A percentile compares a stretch with the other conserved stretches of the same genome.
Conservation (phyloP, 2,797 vertebrate genomes). For the Gallirallus australis region DNA sequence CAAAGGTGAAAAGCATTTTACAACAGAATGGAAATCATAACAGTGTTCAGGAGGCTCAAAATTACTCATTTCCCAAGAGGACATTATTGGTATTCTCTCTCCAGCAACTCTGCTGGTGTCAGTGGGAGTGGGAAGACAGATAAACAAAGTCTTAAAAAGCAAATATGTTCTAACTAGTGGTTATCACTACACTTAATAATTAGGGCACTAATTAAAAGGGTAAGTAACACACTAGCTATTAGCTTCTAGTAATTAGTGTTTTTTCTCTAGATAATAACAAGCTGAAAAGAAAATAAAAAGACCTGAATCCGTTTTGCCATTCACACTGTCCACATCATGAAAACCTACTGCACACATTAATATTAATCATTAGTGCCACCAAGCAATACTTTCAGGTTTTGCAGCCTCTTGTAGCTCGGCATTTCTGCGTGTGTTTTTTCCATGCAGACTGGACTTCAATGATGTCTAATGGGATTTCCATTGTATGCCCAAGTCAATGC, state of each 20-base stretch:
- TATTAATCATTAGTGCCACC: not conserved
- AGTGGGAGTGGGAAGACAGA: conserved; percentile 33
- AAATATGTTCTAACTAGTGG: conserved; percentile 37
- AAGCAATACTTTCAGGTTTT: not conserved
- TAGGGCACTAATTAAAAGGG: conserved; percentile 58
- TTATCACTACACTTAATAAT: conserved; percentile 66
- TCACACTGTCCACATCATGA: not conserved
- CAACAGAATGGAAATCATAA: conserved; percentile 21
- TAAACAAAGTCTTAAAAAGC: conserved; percentile 65
- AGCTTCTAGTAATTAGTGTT: conserved; percentile 49
- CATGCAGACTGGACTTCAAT: not conserved
- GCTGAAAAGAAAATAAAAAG: conserved; percentile 41
- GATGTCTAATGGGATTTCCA: not conserved
- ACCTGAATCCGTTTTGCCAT: not conserved
- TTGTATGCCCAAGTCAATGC: not conserved
- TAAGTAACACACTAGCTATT: conserved; percentile 59
- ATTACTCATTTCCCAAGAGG: conserved; percentile 19
- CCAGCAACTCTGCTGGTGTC: conserved; percentile 8
- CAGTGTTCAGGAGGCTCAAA: conserved; percentile 21
- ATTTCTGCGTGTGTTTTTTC: not conserved
- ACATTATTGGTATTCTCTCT: conserved; percentile 29
- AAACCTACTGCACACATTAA: not conserved
- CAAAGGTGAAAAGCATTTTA: conserved; percentile 57
- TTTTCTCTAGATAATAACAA: conserved; percentile 49
- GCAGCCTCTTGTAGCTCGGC: not conserved